Percentiles rank a stretch among this genome's conserved stretches.
These are phyloP conservation scores for Eremophila alpestris DNA, from an alignment of 2,797 vertebrate genomes.

Conservation along the genomic window DNA sequence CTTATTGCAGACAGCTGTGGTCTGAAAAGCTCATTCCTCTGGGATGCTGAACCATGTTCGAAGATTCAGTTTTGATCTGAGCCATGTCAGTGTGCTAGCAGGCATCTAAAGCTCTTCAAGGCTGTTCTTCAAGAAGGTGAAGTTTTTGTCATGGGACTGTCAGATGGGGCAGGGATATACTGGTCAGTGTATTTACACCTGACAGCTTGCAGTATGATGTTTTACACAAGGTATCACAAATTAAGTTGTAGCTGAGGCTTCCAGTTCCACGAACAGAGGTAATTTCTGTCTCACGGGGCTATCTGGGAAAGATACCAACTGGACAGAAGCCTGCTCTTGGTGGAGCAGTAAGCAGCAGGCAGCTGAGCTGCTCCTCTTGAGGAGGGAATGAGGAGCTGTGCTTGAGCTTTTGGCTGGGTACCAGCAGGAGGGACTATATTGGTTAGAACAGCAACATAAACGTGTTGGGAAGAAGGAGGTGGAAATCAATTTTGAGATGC, in stretches of 20 bases:
- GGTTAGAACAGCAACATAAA: not conserved
- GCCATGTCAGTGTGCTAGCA: not conserved
- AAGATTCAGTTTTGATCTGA: constrained; percentile 21
- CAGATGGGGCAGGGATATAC: not conserved
- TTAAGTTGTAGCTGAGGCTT: not conserved
- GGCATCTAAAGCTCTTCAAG: not conserved
- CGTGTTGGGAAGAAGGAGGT: constrained; percentile 30
- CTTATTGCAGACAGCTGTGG: not conserved
- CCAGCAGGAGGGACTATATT: constrained; percentile 8
- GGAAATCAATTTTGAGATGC: constrained; percentile 13
- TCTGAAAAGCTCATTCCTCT: not conserved
- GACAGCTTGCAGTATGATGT: not conserved
- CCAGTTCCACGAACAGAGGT: not conserved
- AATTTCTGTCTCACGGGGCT: not conserved
- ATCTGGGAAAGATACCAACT: constrained; percentile 6
- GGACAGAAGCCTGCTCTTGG: constrained; percentile 6
- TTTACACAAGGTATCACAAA: not conserved
- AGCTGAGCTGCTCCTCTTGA: not conserved
- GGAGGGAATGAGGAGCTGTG: not conserved
- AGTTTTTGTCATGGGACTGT: not conserved
- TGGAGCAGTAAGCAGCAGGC: constrained; percentile 6
- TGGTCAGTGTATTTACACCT: not conserved
- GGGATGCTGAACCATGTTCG: not conserved
- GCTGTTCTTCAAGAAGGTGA: not conserved
- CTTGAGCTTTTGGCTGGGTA: constrained; percentile 17